A percentile compares a stretch with the other conserved stretches of the same genome.
Evolutionary conservation across 1,140 invertebrate genomes (phyloP).

Genomic region (Diprion similis): DNA sequence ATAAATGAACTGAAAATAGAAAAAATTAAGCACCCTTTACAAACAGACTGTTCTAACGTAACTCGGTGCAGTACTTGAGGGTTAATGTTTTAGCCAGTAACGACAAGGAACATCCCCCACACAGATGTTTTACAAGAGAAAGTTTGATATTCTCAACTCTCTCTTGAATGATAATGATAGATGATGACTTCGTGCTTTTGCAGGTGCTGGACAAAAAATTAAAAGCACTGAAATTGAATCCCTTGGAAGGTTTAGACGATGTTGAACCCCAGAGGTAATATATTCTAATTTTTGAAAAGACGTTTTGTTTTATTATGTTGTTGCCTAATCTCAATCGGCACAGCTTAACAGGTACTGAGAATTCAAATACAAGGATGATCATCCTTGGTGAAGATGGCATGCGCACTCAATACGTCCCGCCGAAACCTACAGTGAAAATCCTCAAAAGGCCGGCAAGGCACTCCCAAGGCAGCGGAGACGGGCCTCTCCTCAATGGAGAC

Average conservation of each 20-base stretch:
- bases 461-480: constrained; percentile 54
- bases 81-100: too few relatives aligned
- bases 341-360: constrained; percentile 42
- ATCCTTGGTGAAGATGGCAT: constrained; percentile 56
- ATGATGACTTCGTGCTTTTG: constrained; percentile 26
- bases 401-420: constrained; percentile 67
- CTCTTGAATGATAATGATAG: too few relatives aligned
- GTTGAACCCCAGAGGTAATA: constrained; percentile 48
- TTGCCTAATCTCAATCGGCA: constrained; percentile 13
- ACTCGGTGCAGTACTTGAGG: too few relatives aligned
- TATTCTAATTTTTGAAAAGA: background rate
- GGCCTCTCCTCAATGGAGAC: constrained; percentile 66
- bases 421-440: constrained; percentile 82
- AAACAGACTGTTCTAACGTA: too few relatives aligned
- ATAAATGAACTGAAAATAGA: too few relatives aligned
- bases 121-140: too few relatives aligned
- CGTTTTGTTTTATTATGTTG: background rate
- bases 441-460: constrained; percentile 73
- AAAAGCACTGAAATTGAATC: constrained; percentile 49
- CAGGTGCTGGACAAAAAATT: constrained; percentile 55
- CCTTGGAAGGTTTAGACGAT: constrained; percentile 46
- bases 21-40: too few relatives aligned
- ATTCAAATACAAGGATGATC: constrained; percentile 51
- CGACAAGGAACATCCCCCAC: too few relatives aligned
- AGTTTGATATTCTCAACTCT: too few relatives aligned